Base-by-base conservation (phyloP, 35 echinoderm and acorn worm species). In the Anneissia japonica region DNA sequence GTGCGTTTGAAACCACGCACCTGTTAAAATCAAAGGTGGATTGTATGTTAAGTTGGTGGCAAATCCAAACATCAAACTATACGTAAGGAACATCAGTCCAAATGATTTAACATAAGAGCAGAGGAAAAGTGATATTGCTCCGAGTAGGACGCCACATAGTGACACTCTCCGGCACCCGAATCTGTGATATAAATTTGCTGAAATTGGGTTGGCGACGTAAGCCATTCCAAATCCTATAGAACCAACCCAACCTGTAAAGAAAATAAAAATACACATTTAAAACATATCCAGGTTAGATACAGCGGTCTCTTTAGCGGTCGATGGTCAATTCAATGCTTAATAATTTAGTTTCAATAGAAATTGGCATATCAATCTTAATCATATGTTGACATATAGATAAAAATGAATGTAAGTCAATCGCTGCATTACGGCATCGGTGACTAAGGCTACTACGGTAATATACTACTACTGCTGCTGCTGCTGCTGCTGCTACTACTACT, bases 1-100 rank as follows among this genome's bases (percentile, higher is more conserved):
- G 34, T 89, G 88, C 13, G 40, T 77, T 3, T 88, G 89, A 46
- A 98, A 98, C 91, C 95, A 93, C 19, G 89, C 89, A 43, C 95
- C 95, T 0, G 92, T 89, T 64, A 93, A 83, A 3, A 98, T 85
- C 21, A 97, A 83, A 6, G 95, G 95, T 34, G 95, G 89, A 75
- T 98, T 98, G 29, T 93, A 98, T 36, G 88, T 91, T 1, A 98
- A 77, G 79, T 98, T 98, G 78, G 91, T 93, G n/a, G 91, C 88
- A 43, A 93, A 83, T 31, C 95, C 95, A 82, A 98, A 98, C 77
- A 90, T 91, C 7, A 98, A 76, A 37, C 95, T 98, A 55, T 98
- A 98, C 16, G 95, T 93, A 3, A 93, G 34, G 56, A 90, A 94
- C 83, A 98, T 88, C 39, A 87, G 79, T 89, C 95, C 90, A 29